Conservation (phyloP, 2,797 vertebrate genomes). For the Sternarchorhynchus goeldii region DNA sequence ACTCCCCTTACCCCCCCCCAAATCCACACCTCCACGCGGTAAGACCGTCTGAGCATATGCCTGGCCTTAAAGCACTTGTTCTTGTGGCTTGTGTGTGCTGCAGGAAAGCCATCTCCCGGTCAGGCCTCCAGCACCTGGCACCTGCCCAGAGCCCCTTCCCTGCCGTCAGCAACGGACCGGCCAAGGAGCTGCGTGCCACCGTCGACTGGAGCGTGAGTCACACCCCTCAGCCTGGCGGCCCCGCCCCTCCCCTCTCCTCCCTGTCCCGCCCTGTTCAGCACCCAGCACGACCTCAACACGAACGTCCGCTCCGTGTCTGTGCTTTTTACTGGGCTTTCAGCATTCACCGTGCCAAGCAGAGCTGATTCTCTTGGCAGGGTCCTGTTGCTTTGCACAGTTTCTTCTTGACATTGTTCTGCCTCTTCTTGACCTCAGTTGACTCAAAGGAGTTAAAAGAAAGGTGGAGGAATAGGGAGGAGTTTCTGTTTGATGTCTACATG, state of each 20-base stretch:
- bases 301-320: too few species aligned
- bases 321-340: too few species aligned
- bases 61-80: slow-evolving; percentile 11
- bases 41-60: neutral
- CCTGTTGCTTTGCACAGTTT: neutral
- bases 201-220: slow-evolving; percentile 94
- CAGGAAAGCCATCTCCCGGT: slow-evolving; percentile 97
- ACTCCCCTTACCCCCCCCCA: too few species aligned
- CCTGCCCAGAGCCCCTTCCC: slow-evolving; percentile 83
- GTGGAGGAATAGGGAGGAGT: slow-evolving; percentile 7
- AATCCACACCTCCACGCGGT: too few species aligned
- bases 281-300: neutral
- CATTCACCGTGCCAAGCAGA: too few species aligned
- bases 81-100: slow-evolving; percentile 42
- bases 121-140: slow-evolving; percentile 93
- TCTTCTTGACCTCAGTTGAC: too few species aligned
- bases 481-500: slow-evolving; percentile 35
- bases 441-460: neutral
- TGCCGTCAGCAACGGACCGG: slow-evolving; percentile 89
- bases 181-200: slow-evolving; percentile 86
- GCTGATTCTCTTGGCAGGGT: too few species aligned
- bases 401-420: too few species aligned
- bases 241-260: slow-evolving; percentile 20
- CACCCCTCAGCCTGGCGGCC: slow-evolving; percentile 10
- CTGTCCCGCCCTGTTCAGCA: neutral